Conservation (phyloP, 2,888 invertebrate genomes). For the Adelognathus sp. region DNA sequence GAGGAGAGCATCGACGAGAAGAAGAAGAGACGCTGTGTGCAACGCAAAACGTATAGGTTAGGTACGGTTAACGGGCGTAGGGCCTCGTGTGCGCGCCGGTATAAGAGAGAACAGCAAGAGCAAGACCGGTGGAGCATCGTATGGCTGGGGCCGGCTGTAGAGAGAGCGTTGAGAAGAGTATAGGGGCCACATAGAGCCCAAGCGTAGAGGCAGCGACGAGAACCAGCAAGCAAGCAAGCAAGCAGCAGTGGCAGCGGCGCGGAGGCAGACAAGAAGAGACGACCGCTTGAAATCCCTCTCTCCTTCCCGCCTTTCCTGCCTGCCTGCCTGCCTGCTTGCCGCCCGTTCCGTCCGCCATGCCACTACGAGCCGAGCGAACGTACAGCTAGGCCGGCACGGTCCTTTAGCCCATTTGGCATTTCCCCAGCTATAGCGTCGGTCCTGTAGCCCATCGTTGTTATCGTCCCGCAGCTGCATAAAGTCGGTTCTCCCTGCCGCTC, state of each 20-base stretch:
- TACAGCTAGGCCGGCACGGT: constrained; percentile 79
- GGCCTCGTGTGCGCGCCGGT: constrained; percentile 60
- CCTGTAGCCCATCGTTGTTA: constrained; percentile 82
- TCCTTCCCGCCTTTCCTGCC: constrained; percentile 74
- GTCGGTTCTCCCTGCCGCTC: constrained; percentile 77
- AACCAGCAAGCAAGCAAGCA: constrained; percentile 46
- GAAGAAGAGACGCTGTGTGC: constrained; percentile 48
- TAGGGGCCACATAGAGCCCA: constrained; percentile 57
- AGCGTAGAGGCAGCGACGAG: constrained; percentile 56
- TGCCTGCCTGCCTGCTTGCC: constrained; percentile 72
- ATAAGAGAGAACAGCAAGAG: constrained; percentile 60
- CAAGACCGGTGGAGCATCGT: constrained; percentile 57
- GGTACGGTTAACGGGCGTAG: constrained; percentile 60
- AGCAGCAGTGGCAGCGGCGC: constrained; percentile 62
- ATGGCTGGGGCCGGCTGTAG: constrained; percentile 54
- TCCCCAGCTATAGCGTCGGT: constrained; percentile 81
- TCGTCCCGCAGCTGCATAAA: constrained; percentile 83
- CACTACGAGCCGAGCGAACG: constrained; percentile 78
- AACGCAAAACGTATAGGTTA: constrained; percentile 61
- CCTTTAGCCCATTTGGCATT: constrained; percentile 82
- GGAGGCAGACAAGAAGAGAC: constrained; percentile 77
- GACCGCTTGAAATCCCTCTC: constrained; percentile 79
- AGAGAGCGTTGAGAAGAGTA: constrained; percentile 56
- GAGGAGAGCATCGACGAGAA: constrained; percentile 33
- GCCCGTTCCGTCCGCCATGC: constrained; percentile 79